Conservation (phyloP, 2,888 invertebrate species). For the Netelia virgata region DNA sequence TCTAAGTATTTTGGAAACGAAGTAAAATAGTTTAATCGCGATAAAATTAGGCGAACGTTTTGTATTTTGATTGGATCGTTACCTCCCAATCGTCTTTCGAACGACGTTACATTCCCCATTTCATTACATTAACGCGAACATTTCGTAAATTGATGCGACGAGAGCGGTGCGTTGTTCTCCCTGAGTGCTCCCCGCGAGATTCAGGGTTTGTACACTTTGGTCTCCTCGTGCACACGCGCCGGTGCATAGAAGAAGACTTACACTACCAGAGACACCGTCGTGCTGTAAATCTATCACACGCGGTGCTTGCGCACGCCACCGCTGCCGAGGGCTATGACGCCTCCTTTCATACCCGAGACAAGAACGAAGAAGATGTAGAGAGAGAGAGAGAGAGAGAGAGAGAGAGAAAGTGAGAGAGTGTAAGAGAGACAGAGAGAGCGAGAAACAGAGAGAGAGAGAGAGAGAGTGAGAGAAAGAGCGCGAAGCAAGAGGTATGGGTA, state of each 20-base stretch:
- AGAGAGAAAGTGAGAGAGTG: background rate
- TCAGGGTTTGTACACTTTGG: slow-evolving; percentile 40
- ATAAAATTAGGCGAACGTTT: too few species aligned
- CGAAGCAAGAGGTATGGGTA: slow-evolving; percentile 6
- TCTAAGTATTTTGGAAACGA: too few species aligned
- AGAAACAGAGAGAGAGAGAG: background rate
- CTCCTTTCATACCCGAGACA: background rate
- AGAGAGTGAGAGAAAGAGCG: slow-evolving; percentile 15
- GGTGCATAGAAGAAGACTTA: slow-evolving; percentile 46
- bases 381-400: background rate
- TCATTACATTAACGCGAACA: slow-evolving; percentile 5
- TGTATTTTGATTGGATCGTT: background rate
- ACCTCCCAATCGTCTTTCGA: background rate
- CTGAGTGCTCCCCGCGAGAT: slow-evolving; percentile 5
- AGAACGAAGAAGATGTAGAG: background rate
- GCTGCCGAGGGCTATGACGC: slow-evolving; percentile 49
- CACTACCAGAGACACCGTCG: slow-evolving; percentile 29
- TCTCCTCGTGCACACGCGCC: slow-evolving; percentile 32
- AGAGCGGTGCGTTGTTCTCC: slow-evolving; percentile 21
- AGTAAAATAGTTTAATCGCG: too few species aligned
- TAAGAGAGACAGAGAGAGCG: slow-evolving; percentile 6
- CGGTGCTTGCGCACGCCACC: slow-evolving; percentile 41
- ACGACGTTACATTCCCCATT: background rate
- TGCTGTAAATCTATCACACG: slow-evolving; percentile 48
- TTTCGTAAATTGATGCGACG: slow-evolving; percentile 7